Conservation (phyloP, 2,888 invertebrate species). For the Drosophila neonasuta region DNA sequence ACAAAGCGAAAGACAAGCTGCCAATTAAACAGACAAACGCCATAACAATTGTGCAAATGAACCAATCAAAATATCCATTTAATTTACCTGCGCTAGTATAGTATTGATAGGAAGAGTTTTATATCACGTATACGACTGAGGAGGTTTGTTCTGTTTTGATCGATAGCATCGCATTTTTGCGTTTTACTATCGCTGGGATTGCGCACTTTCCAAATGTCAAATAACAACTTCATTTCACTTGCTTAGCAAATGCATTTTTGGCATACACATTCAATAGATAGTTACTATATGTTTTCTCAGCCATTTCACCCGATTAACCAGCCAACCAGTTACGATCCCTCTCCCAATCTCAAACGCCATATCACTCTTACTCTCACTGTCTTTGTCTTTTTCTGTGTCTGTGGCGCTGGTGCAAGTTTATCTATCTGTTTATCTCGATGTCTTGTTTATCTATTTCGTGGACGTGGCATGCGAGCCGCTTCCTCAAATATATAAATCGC, state of each 20-base stretch:
- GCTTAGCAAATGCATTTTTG: conserved; percentile 58
- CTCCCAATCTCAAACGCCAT: conserved; percentile 12
- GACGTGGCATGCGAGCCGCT: conserved; percentile 70
- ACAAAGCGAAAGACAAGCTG: conserved; percentile 25
- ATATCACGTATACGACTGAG: background rate
- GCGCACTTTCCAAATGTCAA: conserved; percentile 66
- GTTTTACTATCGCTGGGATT: conserved; percentile 43
- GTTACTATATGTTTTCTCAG: conserved; percentile 60
- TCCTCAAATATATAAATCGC: conserved; percentile 76
- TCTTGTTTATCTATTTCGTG: conserved; percentile 47
- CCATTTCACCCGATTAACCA: conserved; percentile 56
- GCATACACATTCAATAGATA: conserved; percentile 45
- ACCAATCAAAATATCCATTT: conserved; percentile 35
- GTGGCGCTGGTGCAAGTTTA: conserved; percentile 6
- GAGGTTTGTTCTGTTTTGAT: conserved; percentile 26
- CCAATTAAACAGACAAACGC: conserved; percentile 54
- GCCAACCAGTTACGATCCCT: conserved; percentile 27
- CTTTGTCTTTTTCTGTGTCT: conserved; percentile 12
- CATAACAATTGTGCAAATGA: conserved; percentile 46
- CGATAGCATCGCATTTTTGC: conserved; percentile 13
- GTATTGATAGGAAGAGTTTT: background rate
- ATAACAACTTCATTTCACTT: conserved; percentile 71
- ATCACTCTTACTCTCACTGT: conserved; percentile 2
- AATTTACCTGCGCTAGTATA: conserved; percentile 43
- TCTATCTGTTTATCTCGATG: conserved; percentile 47